Evolutionary conservation across 2,888 invertebrate genomes (phyloP), one percentile per base, ranked within the genome.

Genomic region (Drepanosiphum platanoidis): DNA sequence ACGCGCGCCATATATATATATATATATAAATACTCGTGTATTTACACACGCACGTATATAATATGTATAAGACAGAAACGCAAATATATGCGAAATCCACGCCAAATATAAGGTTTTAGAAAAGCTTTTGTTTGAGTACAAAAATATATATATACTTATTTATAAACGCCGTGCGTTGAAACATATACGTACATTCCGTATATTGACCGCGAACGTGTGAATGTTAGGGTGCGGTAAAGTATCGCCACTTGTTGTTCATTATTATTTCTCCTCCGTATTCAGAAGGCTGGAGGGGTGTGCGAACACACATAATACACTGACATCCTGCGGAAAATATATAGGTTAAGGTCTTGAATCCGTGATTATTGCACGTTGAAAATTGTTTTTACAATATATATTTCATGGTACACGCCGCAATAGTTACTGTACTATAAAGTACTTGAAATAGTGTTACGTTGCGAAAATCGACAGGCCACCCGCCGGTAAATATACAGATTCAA

Each of bases 221-320:
- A 71, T 42, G 11, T 13, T 27, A 8, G 30, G 15, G 27, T 27
- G 72, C 2, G 78, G 30, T 30, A 8, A 27, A 64, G 9, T 32
- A 30, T 66, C 22, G n/a, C 64, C 78, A 78, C 78, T 78, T 78
- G 78, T 78, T 78, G 78, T 78, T 66, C 64, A 46, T 78, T 42
- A 42, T 78, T 39, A 9, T 61, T 64, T 64, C 61, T 58, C 75
- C 5, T 13, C 22, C 34, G 2, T 5, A n/a, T n/a, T n/a, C n/a
- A n/a, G n/a, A n/a, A n/a, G n/a, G 22, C 58, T 15, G 36, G 13
- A 36, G 5, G 58, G 58, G 36, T 75, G 46, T n/a, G 27, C 5
- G 27, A 22, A 34, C 52, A 3, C 75, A 27, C 2, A 36, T 32
- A 4, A 30, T 18, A 9, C 72, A 8, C 39, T 61, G 3, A 11